Evolutionary conservation across 2,113 vertebrate species (phyloP).

Genomic region (Carlito syrichta): DNA sequence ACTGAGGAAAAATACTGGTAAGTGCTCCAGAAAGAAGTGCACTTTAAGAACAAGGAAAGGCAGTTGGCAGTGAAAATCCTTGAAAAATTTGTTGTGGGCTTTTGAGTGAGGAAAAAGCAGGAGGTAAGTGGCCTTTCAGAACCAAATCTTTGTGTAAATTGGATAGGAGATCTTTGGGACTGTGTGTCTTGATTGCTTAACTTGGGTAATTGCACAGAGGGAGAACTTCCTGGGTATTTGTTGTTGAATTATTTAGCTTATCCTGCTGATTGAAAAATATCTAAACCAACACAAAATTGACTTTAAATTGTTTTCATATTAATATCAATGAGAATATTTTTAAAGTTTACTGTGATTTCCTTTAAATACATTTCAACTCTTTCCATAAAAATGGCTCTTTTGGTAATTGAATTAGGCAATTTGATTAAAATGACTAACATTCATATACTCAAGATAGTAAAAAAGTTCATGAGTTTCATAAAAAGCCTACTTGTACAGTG

Average conservation of each 20-base stretch:
- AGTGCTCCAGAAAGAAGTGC: neutral
- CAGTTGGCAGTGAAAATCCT: constrained; percentile 45
- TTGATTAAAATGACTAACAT: constrained; percentile 53
- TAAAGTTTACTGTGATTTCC: constrained; percentile 41
- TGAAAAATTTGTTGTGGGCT: constrained; percentile 60
- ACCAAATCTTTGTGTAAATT: constrained; percentile 40
- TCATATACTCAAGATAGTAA: constrained; percentile 38
- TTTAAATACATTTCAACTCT: constrained; percentile 60
- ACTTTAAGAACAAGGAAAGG: constrained; percentile 1
- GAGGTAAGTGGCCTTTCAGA: constrained; percentile 11
- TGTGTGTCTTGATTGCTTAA: constrained; percentile 27
- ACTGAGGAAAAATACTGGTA: constrained; percentile 25
- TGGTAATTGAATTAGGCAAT: constrained; percentile 31
- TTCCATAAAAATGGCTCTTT: constrained; percentile 42
- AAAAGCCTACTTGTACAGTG: neutral
- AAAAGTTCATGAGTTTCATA: constrained; percentile 24
- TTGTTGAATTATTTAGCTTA: constrained; percentile 61
- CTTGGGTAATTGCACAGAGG: neutral
- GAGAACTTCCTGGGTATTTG: constrained; percentile 3
- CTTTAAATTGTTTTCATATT: constrained; percentile 54
- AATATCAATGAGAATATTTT: constrained; percentile 51
- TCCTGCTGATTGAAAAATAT: constrained; percentile 58
- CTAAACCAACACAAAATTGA: constrained; percentile 26
- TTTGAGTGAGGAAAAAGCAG: constrained; percentile 30
- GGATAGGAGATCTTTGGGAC: constrained; percentile 14